Base-by-base conservation (phyloP, 2,113 vertebrate species). In the Peromyscus polionotus region DNA sequence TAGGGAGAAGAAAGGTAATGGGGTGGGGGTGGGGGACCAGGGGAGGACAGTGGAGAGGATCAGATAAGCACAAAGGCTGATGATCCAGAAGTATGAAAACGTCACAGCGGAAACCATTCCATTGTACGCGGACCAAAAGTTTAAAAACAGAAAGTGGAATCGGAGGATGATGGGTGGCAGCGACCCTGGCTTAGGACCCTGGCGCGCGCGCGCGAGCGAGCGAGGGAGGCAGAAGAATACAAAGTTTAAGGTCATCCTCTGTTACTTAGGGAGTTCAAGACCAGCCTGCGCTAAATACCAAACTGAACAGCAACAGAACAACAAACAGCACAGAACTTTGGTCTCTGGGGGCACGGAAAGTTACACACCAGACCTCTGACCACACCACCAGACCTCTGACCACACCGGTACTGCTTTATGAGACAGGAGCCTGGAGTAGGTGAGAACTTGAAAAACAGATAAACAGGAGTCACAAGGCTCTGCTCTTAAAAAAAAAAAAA, bases 361-460 rank as follows among this genome's bases (percentile, higher is more conserved):
- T 31, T 36, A 63, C 48, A 59, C 68, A 42, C 22, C 59, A 5
- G 24, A 26, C 19, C 73, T 51, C 19, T 48, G 72, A 28, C 39
- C 42, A 65, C 48, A 51, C 48, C 48, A 51, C 6, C 48, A 5
- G 26, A 26, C 19, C 73, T 51, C 20, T 48, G 73, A 28, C 39
- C 42, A 51, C 75, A 45, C 17, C 31, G 26, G 54, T 13, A 33
- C 48, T 33, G 39, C 31, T 86, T 31, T 48, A 61, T 36, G 39
- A 48, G 48, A n/a, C 33, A n/a, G 28, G 42, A 39, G 28, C 26
- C 16, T 42, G 42, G 42, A 42, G 42, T 3, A 0, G 19, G 39
- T 72, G 87, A 36, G 77, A 83, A 20, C 48, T 86, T 77, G 54
- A 39, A 68, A 92, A 94, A 80, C 65, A 92, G 67, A 10, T 16